Evolutionary conservation across 1,140 invertebrate species (phyloP), one percentile per base, ranked within the genome.

Genomic region (Ruditapes philippinarum): DNA sequence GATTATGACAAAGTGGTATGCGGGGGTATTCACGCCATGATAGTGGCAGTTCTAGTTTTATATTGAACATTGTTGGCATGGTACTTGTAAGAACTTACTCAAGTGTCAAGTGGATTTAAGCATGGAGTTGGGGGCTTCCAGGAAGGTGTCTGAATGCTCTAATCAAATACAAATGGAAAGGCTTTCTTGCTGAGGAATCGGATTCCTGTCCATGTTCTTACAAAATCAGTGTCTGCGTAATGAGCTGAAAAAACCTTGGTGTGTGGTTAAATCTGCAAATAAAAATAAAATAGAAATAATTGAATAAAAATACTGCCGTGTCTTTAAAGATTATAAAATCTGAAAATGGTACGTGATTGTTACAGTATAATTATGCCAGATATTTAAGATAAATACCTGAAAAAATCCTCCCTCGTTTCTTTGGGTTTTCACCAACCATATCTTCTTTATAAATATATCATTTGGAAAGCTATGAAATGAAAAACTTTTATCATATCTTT

Each of bases 381-480:
- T 49, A 19, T 49, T 11, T 11, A 11, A 11, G 45, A 11, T 49
- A 49, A 11, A 11, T 49, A 49, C 7, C 45, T 49, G 45, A 49
- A 49, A 49, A 49, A 49, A 19, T 11, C 9, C 9, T 49, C 45
- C 45, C 19, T 49, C 45, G 19, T 49, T 19, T 11, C 45, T 7
- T 19, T 19, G 45, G 45, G n/a, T 65, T 65, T 33, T 65, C 9
- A 65, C 60, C n/a, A 65, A 33, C 60, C 60, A 65, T 65, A n/a
- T 65, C n/a, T 65, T 65, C 60, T 65, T 65, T n/a, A 9, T 65
- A n/a, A 11, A 11, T 9, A n/a, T 9, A 65, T 65, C 60, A 65
- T 9, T 65, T 65, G 60, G 60, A 65, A 65, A 11, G n/a, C 60
- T 65, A n/a, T 65, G n/a, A n/a, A 65, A 65, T 33, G 60, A 65